A percentile compares a stretch with the other conserved stretches of the same genome.
phyloP scores from a whole-genome alignment of 2,797 vertebrate species.

The Limnodromus scolopaceus region DNA sequence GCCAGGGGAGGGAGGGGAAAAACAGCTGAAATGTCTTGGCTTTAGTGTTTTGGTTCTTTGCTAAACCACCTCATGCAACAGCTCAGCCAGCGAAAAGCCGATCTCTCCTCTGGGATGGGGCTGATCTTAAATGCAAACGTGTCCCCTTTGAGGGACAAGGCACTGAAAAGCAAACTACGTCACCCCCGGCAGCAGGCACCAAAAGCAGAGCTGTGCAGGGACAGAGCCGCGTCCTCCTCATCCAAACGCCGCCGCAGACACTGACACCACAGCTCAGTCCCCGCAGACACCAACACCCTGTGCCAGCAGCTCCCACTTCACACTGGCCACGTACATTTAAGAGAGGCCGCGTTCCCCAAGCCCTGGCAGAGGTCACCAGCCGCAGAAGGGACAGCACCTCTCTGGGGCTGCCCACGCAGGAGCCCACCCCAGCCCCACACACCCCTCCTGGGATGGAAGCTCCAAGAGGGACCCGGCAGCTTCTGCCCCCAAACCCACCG shows the following conservation, averaged over 20 bases:
- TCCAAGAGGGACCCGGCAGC: not conserved
- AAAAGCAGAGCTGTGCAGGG: not conserved
- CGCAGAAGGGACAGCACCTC: too few species aligned
- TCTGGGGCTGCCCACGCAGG: not conserved
- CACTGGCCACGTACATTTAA: rapidly evolving
- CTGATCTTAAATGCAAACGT: not conserved
- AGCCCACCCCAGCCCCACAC: not conserved
- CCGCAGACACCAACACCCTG: not conserved
- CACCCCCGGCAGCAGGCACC: not conserved
- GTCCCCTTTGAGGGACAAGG: not conserved
- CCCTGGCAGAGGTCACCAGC: not conserved
- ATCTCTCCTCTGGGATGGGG: not conserved
- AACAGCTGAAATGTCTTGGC: not conserved
- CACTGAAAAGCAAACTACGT: slow-evolving; percentile 11
- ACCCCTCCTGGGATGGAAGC: not conserved
- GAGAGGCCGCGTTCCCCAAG: not conserved
- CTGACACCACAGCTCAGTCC: too few species aligned
- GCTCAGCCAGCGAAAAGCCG: not conserved
- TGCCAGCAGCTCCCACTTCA: not conserved
- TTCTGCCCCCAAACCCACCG: not conserved
- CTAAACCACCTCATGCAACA: not conserved
- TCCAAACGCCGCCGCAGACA: too few species aligned
- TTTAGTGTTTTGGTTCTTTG: slow-evolving; percentile 21
- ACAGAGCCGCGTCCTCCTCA: not conserved
- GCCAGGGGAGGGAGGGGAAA: not conserved